Conservation (phyloP, 2,113 vertebrate species). For the Lipophrys pholis region DNA sequence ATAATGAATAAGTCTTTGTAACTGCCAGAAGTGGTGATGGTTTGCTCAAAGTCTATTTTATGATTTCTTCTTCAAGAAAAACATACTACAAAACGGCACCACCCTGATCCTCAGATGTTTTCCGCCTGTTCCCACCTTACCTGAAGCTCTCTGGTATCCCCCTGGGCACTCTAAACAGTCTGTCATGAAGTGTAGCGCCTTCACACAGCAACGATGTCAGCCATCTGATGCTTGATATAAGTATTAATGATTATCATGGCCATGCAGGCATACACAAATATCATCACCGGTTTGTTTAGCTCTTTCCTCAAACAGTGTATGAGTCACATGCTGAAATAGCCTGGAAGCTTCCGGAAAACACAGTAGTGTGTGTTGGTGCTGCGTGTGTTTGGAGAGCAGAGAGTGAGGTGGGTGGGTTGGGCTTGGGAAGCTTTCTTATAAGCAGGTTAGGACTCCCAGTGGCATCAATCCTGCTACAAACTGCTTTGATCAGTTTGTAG, state of each 20-base stretch:
- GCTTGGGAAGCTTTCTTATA: constrained; percentile 50
- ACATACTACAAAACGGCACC: too few relatives aligned
- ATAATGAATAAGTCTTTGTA: too few relatives aligned
- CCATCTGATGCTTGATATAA: constrained; percentile 39
- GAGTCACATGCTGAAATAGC: constrained; percentile 15
- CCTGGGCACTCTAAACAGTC: too few relatives aligned
- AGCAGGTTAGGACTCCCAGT: constrained; percentile 68
- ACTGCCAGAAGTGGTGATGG: too few relatives aligned
- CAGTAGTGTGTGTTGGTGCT: constrained; percentile 14
- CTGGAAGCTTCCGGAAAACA: constrained; percentile 27
- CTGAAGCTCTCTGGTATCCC: too few relatives aligned
- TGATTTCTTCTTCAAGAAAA: too few relatives aligned
- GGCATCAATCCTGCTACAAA: constrained; percentile 73
- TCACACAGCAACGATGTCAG: constrained; percentile 26
- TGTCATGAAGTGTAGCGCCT: constrained; percentile 15
- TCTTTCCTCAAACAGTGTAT: constrained; percentile 24
- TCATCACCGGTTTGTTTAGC: constrained; percentile 12
- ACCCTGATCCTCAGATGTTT: too few relatives aligned
- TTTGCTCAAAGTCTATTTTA: too few relatives aligned
- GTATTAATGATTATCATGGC: constrained; percentile 24
- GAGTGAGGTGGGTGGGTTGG: constrained; percentile 7
- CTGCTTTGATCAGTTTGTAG: constrained; percentile 73
- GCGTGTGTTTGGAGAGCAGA: constrained; percentile 9
- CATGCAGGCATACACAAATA: constrained; percentile 1
- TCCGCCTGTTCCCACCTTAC: too few relatives aligned